Percentiles rank a stretch among this genome's conserved stretches.
Evolutionary conservation across 2,888 invertebrate genomes (phyloP).

Genomic region (Drosophila mimica): DNA sequence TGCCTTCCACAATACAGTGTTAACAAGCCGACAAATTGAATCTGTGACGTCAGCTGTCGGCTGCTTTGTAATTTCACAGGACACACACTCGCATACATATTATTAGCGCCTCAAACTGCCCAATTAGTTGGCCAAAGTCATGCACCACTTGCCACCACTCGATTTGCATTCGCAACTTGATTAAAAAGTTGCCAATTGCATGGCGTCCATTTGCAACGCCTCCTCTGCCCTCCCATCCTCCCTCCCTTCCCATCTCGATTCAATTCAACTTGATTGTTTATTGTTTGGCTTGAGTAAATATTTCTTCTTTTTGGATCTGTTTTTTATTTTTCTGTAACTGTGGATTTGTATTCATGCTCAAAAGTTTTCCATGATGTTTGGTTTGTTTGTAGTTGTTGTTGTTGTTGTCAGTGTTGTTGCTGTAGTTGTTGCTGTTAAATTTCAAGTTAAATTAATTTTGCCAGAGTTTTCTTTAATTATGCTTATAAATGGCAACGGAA

Average conservation of each 20-base stretch:
- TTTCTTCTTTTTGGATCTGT: constrained; percentile 18
- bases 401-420: constrained; percentile 7
- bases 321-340: constrained; percentile 17
- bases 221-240: neutral
- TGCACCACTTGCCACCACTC: constrained; percentile 33
- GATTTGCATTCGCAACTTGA: constrained; percentile 75
- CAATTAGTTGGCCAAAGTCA: constrained; percentile 59
- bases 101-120: constrained; percentile 63
- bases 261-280: constrained; percentile 75
- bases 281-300: constrained; percentile 56
- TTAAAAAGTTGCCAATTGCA: constrained; percentile 75
- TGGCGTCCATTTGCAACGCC: constrained; percentile 5
- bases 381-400: constrained; percentile 20
- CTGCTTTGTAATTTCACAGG: constrained; percentile 63
- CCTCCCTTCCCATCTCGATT: neutral
- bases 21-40: constrained; percentile 78
- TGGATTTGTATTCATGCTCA: constrained; percentile 35
- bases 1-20: neutral
- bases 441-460: constrained; percentile 72
- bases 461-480: constrained; percentile 71
- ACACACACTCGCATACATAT: constrained; percentile 35
- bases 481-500: constrained; percentile 65
- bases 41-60: constrained; percentile 65
- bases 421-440: constrained; percentile 33
- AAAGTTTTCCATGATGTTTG: constrained; percentile 54